These are phyloP conservation scores for Agriopis aurantiaria DNA, from an alignment of 2,888 invertebrate genomes.

Conservation along the genomic window DNA sequence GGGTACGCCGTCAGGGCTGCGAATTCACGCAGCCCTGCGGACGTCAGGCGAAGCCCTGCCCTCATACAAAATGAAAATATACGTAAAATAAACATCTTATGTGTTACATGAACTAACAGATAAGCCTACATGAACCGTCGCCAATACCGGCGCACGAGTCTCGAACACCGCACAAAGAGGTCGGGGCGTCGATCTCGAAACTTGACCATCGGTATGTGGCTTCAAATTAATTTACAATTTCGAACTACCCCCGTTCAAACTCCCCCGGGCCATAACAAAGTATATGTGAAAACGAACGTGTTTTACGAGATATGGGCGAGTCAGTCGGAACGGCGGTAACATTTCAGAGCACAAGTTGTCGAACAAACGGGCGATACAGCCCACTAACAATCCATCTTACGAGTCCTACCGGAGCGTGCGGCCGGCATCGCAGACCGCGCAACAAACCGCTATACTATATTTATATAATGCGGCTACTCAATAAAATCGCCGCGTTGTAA, in stretches of 20 bases:
- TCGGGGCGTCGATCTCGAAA: conserved; percentile 21
- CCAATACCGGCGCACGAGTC: conserved; percentile 45
- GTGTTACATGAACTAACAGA: conserved; percentile 84
- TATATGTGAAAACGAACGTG: conserved; percentile 16
- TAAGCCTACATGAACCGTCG: conserved; percentile 80
- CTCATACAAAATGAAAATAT: conserved; percentile 73
- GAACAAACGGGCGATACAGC: conserved; percentile 53
- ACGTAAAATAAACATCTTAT: conserved; percentile 83
- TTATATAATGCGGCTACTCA: conserved; percentile 80
- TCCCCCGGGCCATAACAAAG: conserved; percentile 3
- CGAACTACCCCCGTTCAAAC: conserved; percentile 33
- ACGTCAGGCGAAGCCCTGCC: conserved; percentile 30
- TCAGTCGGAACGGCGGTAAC: conserved; percentile 38
- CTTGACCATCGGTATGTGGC: conserved; percentile 36
- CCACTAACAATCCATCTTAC: conserved; percentile 47
- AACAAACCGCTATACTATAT: conserved; percentile 60
- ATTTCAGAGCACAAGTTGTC: conserved; percentile 62
- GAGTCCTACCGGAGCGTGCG: conserved; percentile 42
- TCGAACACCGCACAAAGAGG: background rate
- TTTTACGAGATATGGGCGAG: conserved; percentile 28
- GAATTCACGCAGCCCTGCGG: background rate
- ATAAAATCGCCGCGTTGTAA: conserved; percentile 83
- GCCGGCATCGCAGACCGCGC: conserved; percentile 44
- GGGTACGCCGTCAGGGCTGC: background rate
- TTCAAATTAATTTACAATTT: conserved; percentile 42